Evolutionary conservation across 1,140 invertebrate genomes (phyloP).

Genomic region (Linepithema humile): DNA sequence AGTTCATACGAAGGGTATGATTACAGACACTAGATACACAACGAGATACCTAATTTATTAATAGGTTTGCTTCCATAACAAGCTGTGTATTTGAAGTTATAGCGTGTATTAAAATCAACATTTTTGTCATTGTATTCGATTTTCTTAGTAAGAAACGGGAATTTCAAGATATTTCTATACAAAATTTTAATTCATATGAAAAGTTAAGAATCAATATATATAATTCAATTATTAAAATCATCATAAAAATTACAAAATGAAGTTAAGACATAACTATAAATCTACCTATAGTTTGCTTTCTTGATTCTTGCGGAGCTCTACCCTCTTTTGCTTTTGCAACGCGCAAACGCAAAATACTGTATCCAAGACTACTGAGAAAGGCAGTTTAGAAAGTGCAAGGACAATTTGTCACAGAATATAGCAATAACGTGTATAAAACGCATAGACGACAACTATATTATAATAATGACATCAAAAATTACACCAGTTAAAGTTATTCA

Average conservation of each 20-base stretch:
- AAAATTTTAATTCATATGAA: background rate
- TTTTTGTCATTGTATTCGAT: background rate
- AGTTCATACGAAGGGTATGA: too few species aligned
- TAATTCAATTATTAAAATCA: background rate
- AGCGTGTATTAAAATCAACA: background rate
- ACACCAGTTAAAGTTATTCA: conserved; percentile 2
- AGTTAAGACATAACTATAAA: background rate
- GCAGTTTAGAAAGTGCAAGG: background rate
- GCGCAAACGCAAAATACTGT: background rate
- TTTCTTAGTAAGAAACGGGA: background rate
- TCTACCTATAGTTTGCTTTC: background rate
- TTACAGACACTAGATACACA: too few species aligned
- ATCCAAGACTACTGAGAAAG: background rate
- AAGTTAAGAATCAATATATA: background rate
- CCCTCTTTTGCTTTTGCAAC: background rate
- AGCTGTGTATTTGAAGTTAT: background rate
- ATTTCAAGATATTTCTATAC: background rate
- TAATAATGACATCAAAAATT: background rate
- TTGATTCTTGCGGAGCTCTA: background rate
- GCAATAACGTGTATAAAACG: background rate
- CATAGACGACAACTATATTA: background rate
- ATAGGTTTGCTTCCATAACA: background rate
- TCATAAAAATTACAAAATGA: background rate
- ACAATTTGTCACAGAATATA: background rate
- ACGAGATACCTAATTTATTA: background rate